Evolutionary conservation across 2,113 vertebrate genomes (phyloP).

Genomic region (Scortum barcoo): DNA sequence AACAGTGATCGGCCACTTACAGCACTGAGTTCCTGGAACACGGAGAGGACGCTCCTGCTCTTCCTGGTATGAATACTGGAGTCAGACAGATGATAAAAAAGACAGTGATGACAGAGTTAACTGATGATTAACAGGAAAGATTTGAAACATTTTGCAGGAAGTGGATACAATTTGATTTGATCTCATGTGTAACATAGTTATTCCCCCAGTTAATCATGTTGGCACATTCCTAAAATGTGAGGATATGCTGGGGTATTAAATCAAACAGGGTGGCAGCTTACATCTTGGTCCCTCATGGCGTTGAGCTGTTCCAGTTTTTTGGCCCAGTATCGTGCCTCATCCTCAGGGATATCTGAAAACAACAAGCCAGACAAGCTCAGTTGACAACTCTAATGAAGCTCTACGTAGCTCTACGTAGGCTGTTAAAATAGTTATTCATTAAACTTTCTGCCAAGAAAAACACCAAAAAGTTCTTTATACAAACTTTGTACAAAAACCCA

Average conservation of each 20-base stretch:
- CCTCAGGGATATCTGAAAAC: conserved; percentile 94
- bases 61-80: conserved; percentile 89
- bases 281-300: conserved; percentile 97
- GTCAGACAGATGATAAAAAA: conserved; percentile 23
- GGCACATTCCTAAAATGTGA: conserved; percentile 41
- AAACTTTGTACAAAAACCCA: background rate
- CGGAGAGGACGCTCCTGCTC: conserved; percentile 93
- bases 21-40: conserved; percentile 92
- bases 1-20: conserved; percentile 86
- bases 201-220: conserved; percentile 27
- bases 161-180: conserved; percentile 20
- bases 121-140: background rate
- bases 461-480: background rate
- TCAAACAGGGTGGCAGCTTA: conserved; percentile 78
- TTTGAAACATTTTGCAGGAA: background rate
- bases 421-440: conserved; percentile 20
- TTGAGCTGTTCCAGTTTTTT: conserved; percentile 99
- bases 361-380: conserved; percentile 48
- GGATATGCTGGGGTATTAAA: conserved; percentile 37
- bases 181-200: background rate
- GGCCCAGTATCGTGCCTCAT: conserved; percentile 98
- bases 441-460: background rate
- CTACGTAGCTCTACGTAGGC: background rate
- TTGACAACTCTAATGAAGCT: conserved; percentile 13
- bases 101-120: background rate